Percentiles rank a stretch among this genome's conserved stretches.
Conservation (phyloP, 2,888 invertebrate genomes). For the Morpho helenor region DNA sequence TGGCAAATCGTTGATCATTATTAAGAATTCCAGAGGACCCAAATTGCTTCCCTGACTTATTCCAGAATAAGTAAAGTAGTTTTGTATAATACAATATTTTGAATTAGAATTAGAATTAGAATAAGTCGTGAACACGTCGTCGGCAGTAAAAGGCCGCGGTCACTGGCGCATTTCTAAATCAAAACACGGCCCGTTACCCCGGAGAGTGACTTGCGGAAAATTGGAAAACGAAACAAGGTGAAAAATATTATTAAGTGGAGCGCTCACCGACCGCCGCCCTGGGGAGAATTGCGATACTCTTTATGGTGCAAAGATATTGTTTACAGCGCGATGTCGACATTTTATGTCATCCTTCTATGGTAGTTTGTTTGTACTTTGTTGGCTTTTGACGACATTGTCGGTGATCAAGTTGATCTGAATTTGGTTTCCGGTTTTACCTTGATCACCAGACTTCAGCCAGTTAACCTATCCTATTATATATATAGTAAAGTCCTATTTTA, state of each 20-base stretch:
- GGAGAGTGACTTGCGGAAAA: constrained; percentile 79
- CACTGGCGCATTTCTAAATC: constrained; percentile 65
- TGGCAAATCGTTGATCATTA: too few species aligned
- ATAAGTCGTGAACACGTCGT: constrained; percentile 32
- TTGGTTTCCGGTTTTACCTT: too few species aligned
- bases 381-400: too few species aligned
- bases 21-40: too few species aligned
- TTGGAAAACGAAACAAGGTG: constrained; percentile 79
- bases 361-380: too few species aligned
- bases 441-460: too few species aligned
- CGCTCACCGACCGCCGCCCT: constrained; percentile 40
- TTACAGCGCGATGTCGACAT: background rate
- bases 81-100: background rate
- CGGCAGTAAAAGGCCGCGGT: constrained; percentile 32
- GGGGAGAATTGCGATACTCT: constrained; percentile 13
- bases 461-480: too few species aligned
- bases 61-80: too few species aligned
- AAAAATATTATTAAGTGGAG: constrained; percentile 77
- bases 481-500: too few species aligned
- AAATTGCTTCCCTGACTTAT: too few species aligned
- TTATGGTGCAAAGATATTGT: constrained; percentile 11
- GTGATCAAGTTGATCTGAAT: too few species aligned
- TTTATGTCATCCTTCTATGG: too few species aligned
- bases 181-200: constrained; percentile 74
- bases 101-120: background rate